phyloP scores from a whole-genome alignment of 2,113 vertebrate species.

The Microtus ochrogaster region DNA sequence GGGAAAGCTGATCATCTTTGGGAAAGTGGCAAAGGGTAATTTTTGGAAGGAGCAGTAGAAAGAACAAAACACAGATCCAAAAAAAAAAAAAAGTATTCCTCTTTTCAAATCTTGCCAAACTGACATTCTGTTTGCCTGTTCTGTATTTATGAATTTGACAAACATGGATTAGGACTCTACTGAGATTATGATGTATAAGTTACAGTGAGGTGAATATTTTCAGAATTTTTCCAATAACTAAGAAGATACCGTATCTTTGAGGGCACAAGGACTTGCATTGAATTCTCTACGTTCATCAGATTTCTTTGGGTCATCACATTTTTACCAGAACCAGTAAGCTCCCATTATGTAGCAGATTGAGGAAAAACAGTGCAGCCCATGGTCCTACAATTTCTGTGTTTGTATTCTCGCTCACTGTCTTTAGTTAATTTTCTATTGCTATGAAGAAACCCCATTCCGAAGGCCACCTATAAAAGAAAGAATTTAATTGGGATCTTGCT shows the following conservation, averaged over 20 bases:
- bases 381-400: too few species aligned
- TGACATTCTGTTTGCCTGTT: background rate
- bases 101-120: background rate
- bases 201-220: background rate
- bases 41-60: background rate
- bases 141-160: conserved; percentile 6
- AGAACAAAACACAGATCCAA: background rate
- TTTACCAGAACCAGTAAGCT: background rate
- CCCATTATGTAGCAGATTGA: background rate
- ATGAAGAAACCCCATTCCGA: background rate
- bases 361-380: background rate
- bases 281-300: background rate
- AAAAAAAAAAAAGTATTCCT: background rate
- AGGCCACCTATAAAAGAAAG: background rate
- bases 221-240: background rate
- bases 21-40: conserved; percentile 41
- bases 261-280: background rate
- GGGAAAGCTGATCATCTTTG: conserved; percentile 6
- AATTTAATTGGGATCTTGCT: background rate
- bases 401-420: background rate
- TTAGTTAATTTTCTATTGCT: background rate
- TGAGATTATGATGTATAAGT: background rate
- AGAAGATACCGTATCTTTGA: background rate
- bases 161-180: background rate
- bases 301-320: background rate